These are phyloP conservation scores for Sycophaga agraensis DNA, from an alignment of 1,140 invertebrate genomes.

Conservation along the genomic window DNA sequence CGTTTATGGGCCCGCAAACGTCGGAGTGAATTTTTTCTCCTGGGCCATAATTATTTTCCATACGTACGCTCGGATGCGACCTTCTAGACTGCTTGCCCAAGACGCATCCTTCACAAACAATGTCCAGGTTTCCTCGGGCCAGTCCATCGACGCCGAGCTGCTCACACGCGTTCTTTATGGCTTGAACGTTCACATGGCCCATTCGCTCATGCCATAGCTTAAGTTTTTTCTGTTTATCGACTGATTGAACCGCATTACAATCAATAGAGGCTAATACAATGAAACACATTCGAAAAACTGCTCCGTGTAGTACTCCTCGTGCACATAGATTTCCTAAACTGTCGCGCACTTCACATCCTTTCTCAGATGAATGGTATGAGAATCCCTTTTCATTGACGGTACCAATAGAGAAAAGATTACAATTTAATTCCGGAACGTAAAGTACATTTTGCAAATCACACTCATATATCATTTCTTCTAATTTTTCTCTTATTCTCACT, in stretches of 20 bases:
- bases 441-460: conserved; percentile 19
- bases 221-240: conserved; percentile 1
- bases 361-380: not conserved
- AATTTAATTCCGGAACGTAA: conserved; percentile 10
- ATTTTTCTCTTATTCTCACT: conserved; percentile 8
- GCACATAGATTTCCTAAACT: not conserved
- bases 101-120: not conserved
- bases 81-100: not conserved
- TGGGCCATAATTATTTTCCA: not conserved
- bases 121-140: not conserved
- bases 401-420: conserved; percentile 23
- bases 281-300: conserved; percentile 12
- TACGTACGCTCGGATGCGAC: not conserved
- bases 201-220: conserved; percentile 16
- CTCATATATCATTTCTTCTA: not conserved
- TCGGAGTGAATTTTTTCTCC: not conserved
- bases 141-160: not conserved
- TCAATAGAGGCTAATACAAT: not conserved
- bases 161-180: not conserved
- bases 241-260: not conserved
- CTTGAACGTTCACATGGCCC: not conserved
- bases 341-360: conserved; percentile 6
- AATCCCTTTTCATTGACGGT: conserved; percentile 7
- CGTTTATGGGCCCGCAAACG: conserved; percentile 1
- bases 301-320: conserved; percentile 3